Base-by-base conservation (phyloP, 2,113 vertebrate genomes). In the Xenopus laevis region DNA sequence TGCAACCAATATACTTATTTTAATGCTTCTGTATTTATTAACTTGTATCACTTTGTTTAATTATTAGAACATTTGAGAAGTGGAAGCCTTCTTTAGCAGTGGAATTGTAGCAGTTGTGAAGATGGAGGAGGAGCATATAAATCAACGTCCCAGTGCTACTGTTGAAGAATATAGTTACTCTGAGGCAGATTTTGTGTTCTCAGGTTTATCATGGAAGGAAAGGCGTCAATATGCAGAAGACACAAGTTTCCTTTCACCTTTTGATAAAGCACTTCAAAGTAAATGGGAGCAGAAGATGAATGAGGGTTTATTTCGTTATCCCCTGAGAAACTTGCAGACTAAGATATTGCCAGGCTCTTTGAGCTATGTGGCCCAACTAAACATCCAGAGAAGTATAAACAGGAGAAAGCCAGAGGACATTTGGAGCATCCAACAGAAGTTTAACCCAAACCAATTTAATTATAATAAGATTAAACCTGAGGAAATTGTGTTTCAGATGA, bases 381-480 rank as follows among this genome's bases (percentile, higher is more conserved):
- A 98, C 65, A 77, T 89, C 53, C 80, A 89, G 65, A 81, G 97
- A 63, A 92, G 92, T 27, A 44, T 70, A 0, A 86, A 94, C 79
- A 90, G 94, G 71, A 86, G 96, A n/a, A 84, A 84, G 64, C 95
- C 96, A 7, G 94, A 98, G 81, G 80, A 88, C 63, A 91, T 97
- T 69, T 52, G 57, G 40, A 95, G 93, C 13, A 83, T 98, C 72
- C 85, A 81, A 10, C 94, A 98, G 70, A 79, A 82, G 1, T 98
- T 96, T 71, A 90, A 86, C 66, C 80, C 86, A 0, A 52, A 57
- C 0, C 88, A 89, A 78, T 98, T 98, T 83, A 91, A 97, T 78
- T 98, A 98, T 80, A 94, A 86, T 76, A 90, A 89, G 78, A 89
- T 98, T 61, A 85, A 66, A 0, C 84, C 85, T 0, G 86, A 83